Evolutionary conservation across 1,140 invertebrate genomes (phyloP).

Genomic region (Zaprionus vittiger): DNA sequence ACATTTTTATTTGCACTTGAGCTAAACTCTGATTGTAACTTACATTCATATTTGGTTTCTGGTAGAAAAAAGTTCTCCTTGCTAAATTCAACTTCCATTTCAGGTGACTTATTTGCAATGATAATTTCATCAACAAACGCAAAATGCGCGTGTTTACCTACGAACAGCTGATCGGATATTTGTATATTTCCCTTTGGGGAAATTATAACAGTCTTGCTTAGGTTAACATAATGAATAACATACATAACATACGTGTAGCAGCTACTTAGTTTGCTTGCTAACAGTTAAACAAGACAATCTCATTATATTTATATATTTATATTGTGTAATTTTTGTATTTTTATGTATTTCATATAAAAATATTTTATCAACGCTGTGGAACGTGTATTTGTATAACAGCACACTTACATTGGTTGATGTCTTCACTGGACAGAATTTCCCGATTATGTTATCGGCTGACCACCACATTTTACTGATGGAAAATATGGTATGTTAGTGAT

Average conservation of each 20-base stretch:
- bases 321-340: background rate
- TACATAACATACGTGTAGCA: background rate
- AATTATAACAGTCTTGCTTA: constrained; percentile 3
- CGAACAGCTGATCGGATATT: constrained; percentile 27
- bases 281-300: background rate
- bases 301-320: background rate
- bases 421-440: background rate
- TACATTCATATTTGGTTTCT: constrained; percentile 83
- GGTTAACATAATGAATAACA: background rate
- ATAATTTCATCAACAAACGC: constrained; percentile 26
- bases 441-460: background rate
- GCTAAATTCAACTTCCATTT: constrained; percentile 82
- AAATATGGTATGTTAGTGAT: background rate
- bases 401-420: background rate
- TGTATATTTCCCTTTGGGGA: constrained; percentile 4
- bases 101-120: background rate
- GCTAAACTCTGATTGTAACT: constrained; percentile 17
- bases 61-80: constrained; percentile 76
- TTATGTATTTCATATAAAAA: background rate
- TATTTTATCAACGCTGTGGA: background rate
- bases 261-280: too few relatives aligned
- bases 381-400: background rate
- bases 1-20: constrained; percentile 13
- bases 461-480: background rate
- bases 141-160: constrained; percentile 18